phyloP scores from a whole-genome alignment of 2,797 vertebrate genomes.

The Forpus xanthops region DNA sequence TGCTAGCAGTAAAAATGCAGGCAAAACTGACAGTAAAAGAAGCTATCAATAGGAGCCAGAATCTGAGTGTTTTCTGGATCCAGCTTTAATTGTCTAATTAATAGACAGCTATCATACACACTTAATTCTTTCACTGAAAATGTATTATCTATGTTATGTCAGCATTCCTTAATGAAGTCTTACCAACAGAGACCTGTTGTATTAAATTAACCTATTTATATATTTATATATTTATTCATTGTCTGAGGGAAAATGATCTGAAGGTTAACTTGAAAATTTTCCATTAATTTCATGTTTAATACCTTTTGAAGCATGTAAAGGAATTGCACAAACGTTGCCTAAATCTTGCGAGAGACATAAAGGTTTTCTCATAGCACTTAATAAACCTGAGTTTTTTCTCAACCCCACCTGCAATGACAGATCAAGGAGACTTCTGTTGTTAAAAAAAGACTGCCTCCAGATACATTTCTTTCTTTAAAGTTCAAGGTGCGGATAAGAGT shows the following conservation, averaged over 20 bases:
- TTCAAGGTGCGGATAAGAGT: not conserved
- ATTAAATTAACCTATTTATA: not conserved
- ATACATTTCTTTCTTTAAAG: not conserved
- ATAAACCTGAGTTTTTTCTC: constrained; percentile 17
- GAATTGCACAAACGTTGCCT: not conserved
- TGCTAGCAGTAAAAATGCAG: not conserved
- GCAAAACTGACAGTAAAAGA: constrained; percentile 2
- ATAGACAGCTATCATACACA: not conserved
- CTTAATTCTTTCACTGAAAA: not conserved
- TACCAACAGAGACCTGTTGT: not conserved
- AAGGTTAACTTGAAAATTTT: not conserved
- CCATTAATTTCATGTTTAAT: not conserved
- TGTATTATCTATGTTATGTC: not conserved
- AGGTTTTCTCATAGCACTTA: not conserved
- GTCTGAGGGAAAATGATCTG: not conserved
- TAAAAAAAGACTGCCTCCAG: constrained; percentile 14
- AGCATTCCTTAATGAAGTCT: constrained; percentile 13
- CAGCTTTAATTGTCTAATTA: not conserved
- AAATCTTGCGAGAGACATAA: not conserved
- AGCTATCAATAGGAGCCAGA: not conserved
- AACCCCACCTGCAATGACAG: not conserved
- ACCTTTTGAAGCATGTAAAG: not conserved
- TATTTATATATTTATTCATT: not conserved
- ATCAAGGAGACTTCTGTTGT: not conserved
- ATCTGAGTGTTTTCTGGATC: not conserved